These are phyloP conservation scores for Margarornis squamiger DNA, from an alignment of 2,797 vertebrate species.

Conservation along the genomic window DNA sequence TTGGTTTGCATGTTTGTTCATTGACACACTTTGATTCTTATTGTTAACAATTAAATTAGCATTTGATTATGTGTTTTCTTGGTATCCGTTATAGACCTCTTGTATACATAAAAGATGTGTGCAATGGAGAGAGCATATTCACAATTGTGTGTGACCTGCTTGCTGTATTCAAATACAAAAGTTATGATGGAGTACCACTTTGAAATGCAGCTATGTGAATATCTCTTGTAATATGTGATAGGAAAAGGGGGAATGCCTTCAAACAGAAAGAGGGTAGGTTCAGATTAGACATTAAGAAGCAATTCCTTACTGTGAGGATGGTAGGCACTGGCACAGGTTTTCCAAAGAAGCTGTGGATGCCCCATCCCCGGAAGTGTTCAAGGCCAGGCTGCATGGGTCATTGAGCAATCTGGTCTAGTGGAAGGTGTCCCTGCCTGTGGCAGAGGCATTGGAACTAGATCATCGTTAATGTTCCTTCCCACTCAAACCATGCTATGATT, in stretches of 20 bases:
- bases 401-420: background rate
- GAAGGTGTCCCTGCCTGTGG: background rate
- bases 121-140: background rate
- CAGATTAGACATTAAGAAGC: background rate
- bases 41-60: background rate
- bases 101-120: background rate
- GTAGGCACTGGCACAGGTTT: background rate
- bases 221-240: background rate
- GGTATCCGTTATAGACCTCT: background rate
- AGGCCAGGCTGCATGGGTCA: background rate
- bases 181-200: background rate
- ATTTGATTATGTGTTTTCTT: background rate
- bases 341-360: background rate
- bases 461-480: background rate
- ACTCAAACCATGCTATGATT: background rate
- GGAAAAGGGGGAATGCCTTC: background rate
- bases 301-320: background rate
- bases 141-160: background rate
- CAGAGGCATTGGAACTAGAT: background rate
- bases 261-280: background rate
- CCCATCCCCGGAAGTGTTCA: no score
- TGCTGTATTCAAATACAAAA: background rate
- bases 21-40: background rate
- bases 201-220: background rate
- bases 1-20: background rate